Conservation (phyloP, 2,113 vertebrate genomes). For the Erinaceus europaeus region DNA sequence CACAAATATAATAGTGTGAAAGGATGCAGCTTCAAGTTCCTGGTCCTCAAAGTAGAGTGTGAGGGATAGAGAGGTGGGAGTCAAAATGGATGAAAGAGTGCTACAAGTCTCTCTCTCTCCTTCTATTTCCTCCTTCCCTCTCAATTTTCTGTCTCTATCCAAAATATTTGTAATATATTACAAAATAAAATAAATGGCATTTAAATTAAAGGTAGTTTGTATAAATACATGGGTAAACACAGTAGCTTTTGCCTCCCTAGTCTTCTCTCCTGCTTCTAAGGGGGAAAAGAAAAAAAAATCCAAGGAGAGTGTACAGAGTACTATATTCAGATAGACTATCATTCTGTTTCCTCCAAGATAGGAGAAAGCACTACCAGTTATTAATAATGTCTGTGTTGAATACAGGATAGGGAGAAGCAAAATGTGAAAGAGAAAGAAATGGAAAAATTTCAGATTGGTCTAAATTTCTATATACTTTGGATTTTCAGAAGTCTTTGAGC, state of each 20-base stretch:
- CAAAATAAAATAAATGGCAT: background rate
- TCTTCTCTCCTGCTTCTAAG: background rate
- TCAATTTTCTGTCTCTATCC: too few species aligned
- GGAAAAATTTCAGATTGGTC: background rate
- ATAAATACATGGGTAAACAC: background rate
- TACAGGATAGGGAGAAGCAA: background rate
- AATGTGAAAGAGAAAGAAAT: background rate
- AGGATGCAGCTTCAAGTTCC: too few species aligned
- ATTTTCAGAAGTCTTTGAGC: background rate
- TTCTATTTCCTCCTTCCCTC: too few species aligned
- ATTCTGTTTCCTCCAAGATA: background rate
- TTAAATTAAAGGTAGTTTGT: background rate
- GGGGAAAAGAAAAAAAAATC: background rate
- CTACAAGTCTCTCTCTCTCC: too few species aligned
- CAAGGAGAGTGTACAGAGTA: background rate
- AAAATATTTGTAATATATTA: too few species aligned
- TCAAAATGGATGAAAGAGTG: too few species aligned
- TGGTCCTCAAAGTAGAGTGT: too few species aligned
- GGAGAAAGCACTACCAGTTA: background rate
- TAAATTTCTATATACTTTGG: background rate
- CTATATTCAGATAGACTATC: background rate
- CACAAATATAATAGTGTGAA: too few species aligned
- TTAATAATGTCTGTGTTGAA: background rate
- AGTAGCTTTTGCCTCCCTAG: too few species aligned
- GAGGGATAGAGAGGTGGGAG: too few species aligned